Evolutionary conservation across 1,140 invertebrate species (phyloP).

Genomic region (Belonocnema kinseyi): DNA sequence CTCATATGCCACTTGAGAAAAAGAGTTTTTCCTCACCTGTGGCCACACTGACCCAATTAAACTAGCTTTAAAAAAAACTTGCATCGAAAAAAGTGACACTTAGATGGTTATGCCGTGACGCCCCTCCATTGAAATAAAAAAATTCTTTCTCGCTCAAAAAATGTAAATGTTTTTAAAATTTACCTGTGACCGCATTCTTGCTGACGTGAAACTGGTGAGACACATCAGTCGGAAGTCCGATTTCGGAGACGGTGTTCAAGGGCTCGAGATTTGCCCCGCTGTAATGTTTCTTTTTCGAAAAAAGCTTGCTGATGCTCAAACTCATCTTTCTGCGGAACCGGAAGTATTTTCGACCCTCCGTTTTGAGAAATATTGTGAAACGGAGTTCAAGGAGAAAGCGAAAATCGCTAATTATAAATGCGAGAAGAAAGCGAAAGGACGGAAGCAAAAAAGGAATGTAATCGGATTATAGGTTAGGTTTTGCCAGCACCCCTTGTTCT

Average conservation of each 20-base stretch:
- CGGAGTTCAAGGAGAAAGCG: neutral
- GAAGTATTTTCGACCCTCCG: slow-evolving; percentile 31
- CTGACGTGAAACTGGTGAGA: slow-evolving; percentile 88
- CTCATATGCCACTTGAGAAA: too few species aligned
- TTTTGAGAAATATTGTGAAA: neutral
- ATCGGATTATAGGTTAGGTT: neutral
- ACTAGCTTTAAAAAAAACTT: too few species aligned
- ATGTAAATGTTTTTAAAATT: neutral
- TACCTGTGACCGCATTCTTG: slow-evolving; percentile 83
- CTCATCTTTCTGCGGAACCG: slow-evolving; percentile 64
- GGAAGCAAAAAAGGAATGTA: too few species aligned
- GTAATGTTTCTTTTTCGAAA: slow-evolving; percentile 66
- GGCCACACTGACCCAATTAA: too few species aligned
- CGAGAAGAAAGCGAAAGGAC: too few species aligned
- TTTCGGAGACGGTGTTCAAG: slow-evolving; percentile 75
- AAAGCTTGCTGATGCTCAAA: slow-evolving; percentile 69
- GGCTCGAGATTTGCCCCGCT: slow-evolving; percentile 31
- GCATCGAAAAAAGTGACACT: too few species aligned
- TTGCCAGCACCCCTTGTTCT: neutral
- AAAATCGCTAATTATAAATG: neutral
- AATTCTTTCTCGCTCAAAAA: neutral
- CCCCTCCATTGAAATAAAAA: too few species aligned
- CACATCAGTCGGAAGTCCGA: slow-evolving; percentile 86
- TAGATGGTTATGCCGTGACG: too few species aligned
- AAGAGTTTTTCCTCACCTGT: too few species aligned